Evolutionary conservation across 2,797 vertebrate genomes (phyloP), one percentile per base, ranked within the genome.

Genomic region (Nyctibius grandis): DNA sequence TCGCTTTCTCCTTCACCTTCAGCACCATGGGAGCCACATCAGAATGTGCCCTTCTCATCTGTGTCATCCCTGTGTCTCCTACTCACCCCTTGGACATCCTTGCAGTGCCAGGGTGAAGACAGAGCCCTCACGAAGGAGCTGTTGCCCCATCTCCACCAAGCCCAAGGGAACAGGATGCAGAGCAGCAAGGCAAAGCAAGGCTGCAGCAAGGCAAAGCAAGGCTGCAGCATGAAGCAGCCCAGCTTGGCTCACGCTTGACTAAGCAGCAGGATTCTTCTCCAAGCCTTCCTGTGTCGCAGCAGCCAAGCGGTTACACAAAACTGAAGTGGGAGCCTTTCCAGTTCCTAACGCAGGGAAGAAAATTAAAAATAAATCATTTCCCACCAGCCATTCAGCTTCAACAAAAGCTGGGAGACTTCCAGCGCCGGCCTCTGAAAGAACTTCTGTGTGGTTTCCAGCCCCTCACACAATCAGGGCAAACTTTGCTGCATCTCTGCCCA

Each of bases 281-380:
- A 81, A 94, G 51, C 23, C 44, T 94, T 93, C 64, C 63, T 78
- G 65, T 94, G 88, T 76, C 13, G 28, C 87, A 89, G 93, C 96
- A 94, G 91, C 95, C 95, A 97, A 93, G 90, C 4, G 18, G 92
- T 96, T 95, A 96, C 90, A 94, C 80, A 96, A 94, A 96, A 95
- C 92, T 60, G 81, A 96, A 89, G 69, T 33, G 95, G 96, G 96
- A 96, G 38, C 83, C 45, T 68, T 96, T 95, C 95, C 95, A 96
- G 92, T 93, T 95, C 92, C 76, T 83, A 93, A 93, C 5, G 0
- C 91, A 94, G 59, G 45, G 89, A 96, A 93, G 94, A 95, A 93
- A 96, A 96, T 96, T 94, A 94, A 96, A 95, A 96, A 95, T 95
- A 94, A 95, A 96, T 96, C 18, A 92, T 94, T 97, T 95, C 90